Evolutionary conservation across 2,797 vertebrate species (phyloP), one percentile per base, ranked within the genome.

Genomic region (Tragopan temminckii): DNA sequence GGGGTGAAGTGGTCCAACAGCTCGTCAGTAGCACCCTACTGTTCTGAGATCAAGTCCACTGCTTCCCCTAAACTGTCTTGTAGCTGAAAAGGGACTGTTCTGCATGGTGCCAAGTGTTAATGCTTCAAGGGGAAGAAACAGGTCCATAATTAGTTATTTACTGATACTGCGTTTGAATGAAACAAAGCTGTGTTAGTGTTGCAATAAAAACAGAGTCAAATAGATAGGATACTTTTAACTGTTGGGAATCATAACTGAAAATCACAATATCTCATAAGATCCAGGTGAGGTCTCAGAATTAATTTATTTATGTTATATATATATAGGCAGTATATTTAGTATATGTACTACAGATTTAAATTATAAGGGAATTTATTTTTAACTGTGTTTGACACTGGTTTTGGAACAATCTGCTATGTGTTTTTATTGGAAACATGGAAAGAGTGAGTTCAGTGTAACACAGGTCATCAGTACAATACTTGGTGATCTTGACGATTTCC

Each of bases 401-500:
- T 84, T 94, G 96, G 97, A 97, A 95, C 75, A 95, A 85, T 71
- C 95, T 94, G 91, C 85, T 75, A 79, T 77, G 53, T 91, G 46
- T 95, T 97, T 97, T 97, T 95, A 97, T 97, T 94, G 96, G 96
- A 97, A 97, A 89, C 97, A 89, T 80, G 92, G 96, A 96, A 95
- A 83, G 86, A 85, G 84, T 79, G 94, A 95, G 96, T 94, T 96
- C 97, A 90, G 8, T 71, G 80, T 80, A 93, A 85, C 88, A 38
- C 72, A 94, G 97, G 97, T 97, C 97, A 89, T 72, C 70, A 87
- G 91, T 95, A 72, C 80, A 83, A 90, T 80, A 80, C 95, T 97
- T 89, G 75, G 89, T n/a, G 93, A 94, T 96, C 93, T 52, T 95
- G 97, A 96, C 97, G 63, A 94, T 94, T 97, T 96, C 97, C 96